Evolutionary conservation across 1,140 invertebrate species (phyloP).

Genomic region (Pogonus chalceus): DNA sequence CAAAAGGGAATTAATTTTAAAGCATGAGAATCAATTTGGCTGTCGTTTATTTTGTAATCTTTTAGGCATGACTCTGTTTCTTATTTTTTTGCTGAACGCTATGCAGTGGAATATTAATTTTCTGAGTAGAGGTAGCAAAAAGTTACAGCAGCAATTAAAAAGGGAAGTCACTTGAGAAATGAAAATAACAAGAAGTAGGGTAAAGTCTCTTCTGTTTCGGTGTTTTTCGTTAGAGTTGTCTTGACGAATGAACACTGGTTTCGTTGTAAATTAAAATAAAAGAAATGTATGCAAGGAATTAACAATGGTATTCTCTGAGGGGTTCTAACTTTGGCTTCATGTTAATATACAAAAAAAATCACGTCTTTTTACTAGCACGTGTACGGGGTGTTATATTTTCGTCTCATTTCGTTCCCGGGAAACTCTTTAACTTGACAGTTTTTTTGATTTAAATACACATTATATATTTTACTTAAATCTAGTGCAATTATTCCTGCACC

Average conservation of each 20-base stretch:
- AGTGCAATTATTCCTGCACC: too few relatives aligned
- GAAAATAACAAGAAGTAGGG: background rate
- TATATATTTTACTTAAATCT: too few relatives aligned
- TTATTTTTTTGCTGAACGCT: conserved; percentile 9
- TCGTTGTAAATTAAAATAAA: conserved; percentile 1
- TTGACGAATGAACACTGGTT: background rate
- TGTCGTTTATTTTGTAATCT: conserved; percentile 18
- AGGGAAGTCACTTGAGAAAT: background rate
- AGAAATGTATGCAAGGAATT: background rate
- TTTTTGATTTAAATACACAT: too few relatives aligned
- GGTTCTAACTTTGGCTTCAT: background rate
- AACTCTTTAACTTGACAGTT: too few relatives aligned
- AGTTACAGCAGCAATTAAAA: background rate
- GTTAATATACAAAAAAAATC: background rate
- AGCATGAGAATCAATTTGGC: conserved; percentile 21
- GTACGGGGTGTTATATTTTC: too few relatives aligned
- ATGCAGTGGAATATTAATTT: conserved; percentile 8
- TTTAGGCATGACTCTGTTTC: conserved; percentile 12
- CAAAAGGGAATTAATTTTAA: conserved; percentile 17
- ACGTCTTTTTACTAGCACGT: background rate
- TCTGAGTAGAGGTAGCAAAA: background rate
- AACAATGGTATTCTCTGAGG: background rate
- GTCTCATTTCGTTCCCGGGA: too few relatives aligned
- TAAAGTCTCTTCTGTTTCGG: background rate
- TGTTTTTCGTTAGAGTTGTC: background rate